phyloP scores from a whole-genome alignment of 2,888 invertebrate species.

The Callyntrura guangdongensis region DNA sequence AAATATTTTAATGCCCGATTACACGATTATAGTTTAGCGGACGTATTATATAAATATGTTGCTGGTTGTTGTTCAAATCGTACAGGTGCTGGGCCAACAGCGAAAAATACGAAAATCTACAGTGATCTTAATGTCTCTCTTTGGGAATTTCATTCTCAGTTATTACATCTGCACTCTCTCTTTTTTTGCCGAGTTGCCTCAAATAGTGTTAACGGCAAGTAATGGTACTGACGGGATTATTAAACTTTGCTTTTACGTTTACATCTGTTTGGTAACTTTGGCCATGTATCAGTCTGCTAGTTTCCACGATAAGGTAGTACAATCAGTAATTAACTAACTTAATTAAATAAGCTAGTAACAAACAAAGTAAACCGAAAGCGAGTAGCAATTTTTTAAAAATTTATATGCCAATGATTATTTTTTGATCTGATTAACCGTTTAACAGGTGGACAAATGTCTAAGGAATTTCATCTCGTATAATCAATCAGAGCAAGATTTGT shows the following conservation, averaged over 20 bases:
- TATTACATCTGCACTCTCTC: neutral
- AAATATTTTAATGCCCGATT: too few species aligned
- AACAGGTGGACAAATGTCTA: slow-evolving; percentile 9
- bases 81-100: slow-evolving; percentile 29
- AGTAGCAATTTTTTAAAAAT: too few species aligned
- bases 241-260: neutral
- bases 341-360: neutral
- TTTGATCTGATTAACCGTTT: too few species aligned
- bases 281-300: neutral
- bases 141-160: neutral
- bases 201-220: neutral
- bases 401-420: neutral
- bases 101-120: neutral
- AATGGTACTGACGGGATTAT: neutral
- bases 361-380: too few species aligned
- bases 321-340: neutral
- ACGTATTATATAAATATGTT: neutral
- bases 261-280: neutral
- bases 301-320: neutral
- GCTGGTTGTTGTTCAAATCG: neutral
- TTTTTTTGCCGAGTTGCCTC: slow-evolving; percentile 22
- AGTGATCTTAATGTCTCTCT: neutral
- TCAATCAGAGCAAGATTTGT: neutral
- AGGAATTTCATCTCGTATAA: slow-evolving; percentile 2
- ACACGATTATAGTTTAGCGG: neutral